Evolutionary conservation across 2,797 vertebrate species (phyloP).

Genomic region (Chanos chanos): DNA sequence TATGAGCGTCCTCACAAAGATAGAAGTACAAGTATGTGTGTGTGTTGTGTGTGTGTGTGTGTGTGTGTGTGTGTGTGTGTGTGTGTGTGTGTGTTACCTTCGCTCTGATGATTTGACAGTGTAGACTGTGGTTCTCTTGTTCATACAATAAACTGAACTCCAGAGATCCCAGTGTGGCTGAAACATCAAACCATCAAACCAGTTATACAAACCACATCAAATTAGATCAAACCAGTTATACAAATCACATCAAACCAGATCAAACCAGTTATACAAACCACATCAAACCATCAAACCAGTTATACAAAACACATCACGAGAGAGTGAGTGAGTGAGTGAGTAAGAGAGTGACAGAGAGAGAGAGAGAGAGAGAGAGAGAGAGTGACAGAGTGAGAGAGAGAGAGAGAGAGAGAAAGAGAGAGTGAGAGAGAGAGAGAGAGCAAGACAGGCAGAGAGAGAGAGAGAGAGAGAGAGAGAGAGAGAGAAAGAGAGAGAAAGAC

Average conservation of each 20-base stretch:
- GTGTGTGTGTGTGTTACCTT: constrained; percentile 79
- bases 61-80: constrained; percentile 28
- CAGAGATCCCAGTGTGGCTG: constrained; percentile 90
- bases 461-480: no score
- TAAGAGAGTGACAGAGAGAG: no score
- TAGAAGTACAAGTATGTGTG: no score
- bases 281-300: not conserved
- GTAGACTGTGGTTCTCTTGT: constrained; percentile 88
- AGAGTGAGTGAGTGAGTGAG: no score
- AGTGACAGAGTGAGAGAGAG: no score
- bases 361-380: no score
- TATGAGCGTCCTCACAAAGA: no score
- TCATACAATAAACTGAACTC: constrained; percentile 92
- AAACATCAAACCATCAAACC: constrained; percentile 45
- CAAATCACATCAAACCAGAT: constrained; percentile 36
- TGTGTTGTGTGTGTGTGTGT: no score
- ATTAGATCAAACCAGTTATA: not conserved
- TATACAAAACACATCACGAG: constrained; percentile 38
- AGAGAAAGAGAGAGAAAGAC: no score
- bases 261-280: not conserved
- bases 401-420: no score
- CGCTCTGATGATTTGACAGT: constrained; percentile 89
- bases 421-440: no score
- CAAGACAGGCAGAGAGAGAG: no score
- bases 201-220: not conserved